Conservation (phyloP, 2,797 vertebrate genomes). For the Sebastes diploproa region DNA sequence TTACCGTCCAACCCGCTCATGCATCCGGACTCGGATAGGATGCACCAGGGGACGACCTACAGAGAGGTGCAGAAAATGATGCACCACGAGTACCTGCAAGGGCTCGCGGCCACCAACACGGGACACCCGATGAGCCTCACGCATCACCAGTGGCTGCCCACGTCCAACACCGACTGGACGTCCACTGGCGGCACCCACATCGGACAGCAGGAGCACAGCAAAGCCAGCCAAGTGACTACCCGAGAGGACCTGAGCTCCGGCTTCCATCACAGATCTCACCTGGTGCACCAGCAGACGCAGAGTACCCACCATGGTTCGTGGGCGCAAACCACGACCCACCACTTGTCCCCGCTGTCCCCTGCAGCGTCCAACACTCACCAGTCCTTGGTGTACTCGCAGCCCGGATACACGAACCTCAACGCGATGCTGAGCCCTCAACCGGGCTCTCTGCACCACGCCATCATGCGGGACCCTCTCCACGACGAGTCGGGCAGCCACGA, state of each 20-base stretch:
- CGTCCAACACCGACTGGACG: conserved; percentile 90
- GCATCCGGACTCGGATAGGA: conserved; percentile 95
- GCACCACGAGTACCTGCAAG: conserved; percentile 97
- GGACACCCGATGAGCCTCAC: conserved; percentile 95
- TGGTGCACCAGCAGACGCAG: conserved; percentile 92
- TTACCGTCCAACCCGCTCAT: conserved; percentile 92
- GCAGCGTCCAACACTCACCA: conserved; percentile 88
- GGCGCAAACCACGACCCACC: conserved; percentile 90
- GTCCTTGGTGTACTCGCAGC: conserved; percentile 94
- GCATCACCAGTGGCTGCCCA: conserved; percentile 96
- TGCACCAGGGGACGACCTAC: conserved; percentile 96
- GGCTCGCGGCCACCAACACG: conserved; percentile 93
- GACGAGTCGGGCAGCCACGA: conserved; percentile 88
- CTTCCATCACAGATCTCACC: conserved; percentile 92
- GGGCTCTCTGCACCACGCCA: conserved; percentile 90
- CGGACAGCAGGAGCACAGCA: conserved; percentile 86
- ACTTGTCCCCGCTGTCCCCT: conserved; percentile 93
- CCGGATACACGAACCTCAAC: conserved; percentile 91
- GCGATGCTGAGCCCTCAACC: conserved; percentile 94
- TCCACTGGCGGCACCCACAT: conserved; percentile 86
- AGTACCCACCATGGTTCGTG: conserved; percentile 88
- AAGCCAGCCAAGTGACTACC: conserved; percentile 81
- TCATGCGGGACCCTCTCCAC: conserved; percentile 93
- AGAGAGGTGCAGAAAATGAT: conserved; percentile 99
- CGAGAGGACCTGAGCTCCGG: conserved; percentile 88